Evolutionary conservation across 1,140 invertebrate species (phyloP), one percentile per base, ranked within the genome.

Genomic region (Acyrthosiphon pisum): DNA sequence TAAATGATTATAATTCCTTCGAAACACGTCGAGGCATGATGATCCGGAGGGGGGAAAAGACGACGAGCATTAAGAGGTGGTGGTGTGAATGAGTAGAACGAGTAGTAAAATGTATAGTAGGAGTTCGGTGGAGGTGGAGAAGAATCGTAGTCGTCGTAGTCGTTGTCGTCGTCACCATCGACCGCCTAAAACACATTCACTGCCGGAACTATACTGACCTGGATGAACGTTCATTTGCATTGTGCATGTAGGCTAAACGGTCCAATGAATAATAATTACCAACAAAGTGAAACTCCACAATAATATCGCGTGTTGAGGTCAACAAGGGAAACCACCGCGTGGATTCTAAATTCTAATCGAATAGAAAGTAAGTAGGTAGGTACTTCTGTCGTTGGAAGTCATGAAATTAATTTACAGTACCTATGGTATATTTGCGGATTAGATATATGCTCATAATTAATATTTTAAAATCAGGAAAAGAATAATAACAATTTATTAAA

Each of bases 221-320:
- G 91, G 91, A 93, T 93, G 91, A 93, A 93, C 91, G 48, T 93
- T 93, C 91, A 93, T 93, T 93, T 93, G 91, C 91, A 93, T 93
- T 93, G 91, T 93, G 48, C 91, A 93, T 93, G 91, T 93, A 93
- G 91, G 91, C 91, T 93, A 93, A 93, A 93, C 91, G 91, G 91
- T 93, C 91, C 91, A 93, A 83, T 93, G 91, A 93, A 93, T 93
- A 93, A 93, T 93, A 93, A 93, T 93, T 93, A 93, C 91, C 81
- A 56, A 86, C 91, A 93, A 93, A 93, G 91, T 93, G 91, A 93
- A 93, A 93, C 91, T 93, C 50, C 23, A 44, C 89, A 68, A 68
- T 83, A 44, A 35, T 83, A 76, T 48, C 76, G 68, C 48, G 44
- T 81, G 90, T 92, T 92, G 76, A 92, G 90, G 90, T 92, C 76